Conservation (phyloP, 2,797 vertebrate species). For the Dallia pectoralis region DNA sequence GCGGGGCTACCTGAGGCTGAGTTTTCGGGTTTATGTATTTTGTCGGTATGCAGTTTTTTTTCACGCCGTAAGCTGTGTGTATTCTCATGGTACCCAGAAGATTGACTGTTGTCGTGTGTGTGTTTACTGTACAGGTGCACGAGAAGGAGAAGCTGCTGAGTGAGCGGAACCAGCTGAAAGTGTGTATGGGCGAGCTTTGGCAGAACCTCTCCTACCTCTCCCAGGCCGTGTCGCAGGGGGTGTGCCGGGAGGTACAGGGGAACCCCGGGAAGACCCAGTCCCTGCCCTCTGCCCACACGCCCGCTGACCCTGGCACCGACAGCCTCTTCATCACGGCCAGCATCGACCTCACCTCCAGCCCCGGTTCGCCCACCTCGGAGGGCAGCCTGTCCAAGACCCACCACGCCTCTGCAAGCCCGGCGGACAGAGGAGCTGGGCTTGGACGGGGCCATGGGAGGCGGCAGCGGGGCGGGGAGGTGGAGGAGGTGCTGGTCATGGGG, state of each 20-base stretch:
- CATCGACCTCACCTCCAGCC: conserved; percentile 77
- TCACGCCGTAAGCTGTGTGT: background rate
- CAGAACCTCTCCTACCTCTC: conserved; percentile 96
- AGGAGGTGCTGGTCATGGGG: conserved; percentile 39
- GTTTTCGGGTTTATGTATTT: background rate
- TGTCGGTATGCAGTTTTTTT: background rate
- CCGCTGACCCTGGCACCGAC: conserved; percentile 33
- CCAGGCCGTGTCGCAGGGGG: conserved; percentile 94
- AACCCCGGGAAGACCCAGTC: conserved; percentile 80
- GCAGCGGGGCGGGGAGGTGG: conserved; percentile 38
- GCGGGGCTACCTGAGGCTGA: too few relatives aligned
- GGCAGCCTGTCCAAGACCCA: conserved; percentile 69
- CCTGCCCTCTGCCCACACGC: conserved; percentile 63
- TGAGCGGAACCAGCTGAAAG: conserved; percentile 92
- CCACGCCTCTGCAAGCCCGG: conserved; percentile 62
- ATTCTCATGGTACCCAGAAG: background rate
- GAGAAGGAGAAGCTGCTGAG: conserved; percentile 94
- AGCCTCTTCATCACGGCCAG: conserved; percentile 64
- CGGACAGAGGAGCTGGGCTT: conserved; percentile 59
- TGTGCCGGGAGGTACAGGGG: conserved; percentile 85
- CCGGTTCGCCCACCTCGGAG: conserved; percentile 66
- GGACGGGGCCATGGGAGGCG: background rate
- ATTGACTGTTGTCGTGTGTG: conserved; percentile 2
- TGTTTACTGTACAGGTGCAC: conserved; percentile 76
- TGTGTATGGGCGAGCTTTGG: conserved; percentile 92